Evolutionary conservation across 2,797 vertebrate species (phyloP).

Genomic region (Clarias platycephalus): DNA sequence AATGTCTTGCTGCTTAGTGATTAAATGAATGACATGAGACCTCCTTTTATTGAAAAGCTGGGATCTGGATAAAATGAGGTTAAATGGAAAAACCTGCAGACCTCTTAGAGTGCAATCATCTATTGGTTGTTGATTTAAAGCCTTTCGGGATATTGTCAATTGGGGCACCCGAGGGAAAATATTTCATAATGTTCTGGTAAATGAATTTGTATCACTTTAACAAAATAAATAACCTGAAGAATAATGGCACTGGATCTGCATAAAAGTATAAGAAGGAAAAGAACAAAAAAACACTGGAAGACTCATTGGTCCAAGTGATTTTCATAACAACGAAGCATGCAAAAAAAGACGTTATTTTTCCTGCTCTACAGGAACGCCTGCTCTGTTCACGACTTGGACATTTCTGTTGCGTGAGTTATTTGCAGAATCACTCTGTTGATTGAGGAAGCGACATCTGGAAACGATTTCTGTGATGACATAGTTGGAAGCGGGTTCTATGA

Average conservation of each 20-base stretch:
- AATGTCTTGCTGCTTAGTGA: neutral
- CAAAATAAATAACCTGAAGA: neutral
- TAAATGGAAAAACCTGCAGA: neutral
- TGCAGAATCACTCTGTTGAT: slow-evolving; percentile 1
- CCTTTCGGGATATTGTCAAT: neutral
- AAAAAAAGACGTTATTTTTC: neutral
- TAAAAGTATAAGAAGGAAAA: neutral
- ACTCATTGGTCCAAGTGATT: slow-evolving; percentile 1
- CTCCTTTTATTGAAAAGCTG: neutral
- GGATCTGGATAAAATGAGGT: neutral
- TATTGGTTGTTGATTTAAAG: neutral
- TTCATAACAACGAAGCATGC: neutral
- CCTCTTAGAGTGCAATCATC: neutral
- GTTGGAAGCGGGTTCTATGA: slow-evolving; percentile 26
- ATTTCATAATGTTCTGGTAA: neutral
- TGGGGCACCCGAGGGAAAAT: neutral
- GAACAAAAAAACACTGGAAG: neutral
- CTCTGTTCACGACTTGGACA: neutral
- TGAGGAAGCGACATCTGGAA: slow-evolving; percentile 12
- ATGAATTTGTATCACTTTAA: neutral
- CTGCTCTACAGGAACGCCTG: neutral
- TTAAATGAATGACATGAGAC: neutral
- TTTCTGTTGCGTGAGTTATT: slow-evolving; percentile 2
- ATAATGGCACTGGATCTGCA: neutral
- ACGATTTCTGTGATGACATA: neutral